Conservation (phyloP, 2,113 vertebrate genomes). For the Boulengeromyrus knoepffleri region DNA sequence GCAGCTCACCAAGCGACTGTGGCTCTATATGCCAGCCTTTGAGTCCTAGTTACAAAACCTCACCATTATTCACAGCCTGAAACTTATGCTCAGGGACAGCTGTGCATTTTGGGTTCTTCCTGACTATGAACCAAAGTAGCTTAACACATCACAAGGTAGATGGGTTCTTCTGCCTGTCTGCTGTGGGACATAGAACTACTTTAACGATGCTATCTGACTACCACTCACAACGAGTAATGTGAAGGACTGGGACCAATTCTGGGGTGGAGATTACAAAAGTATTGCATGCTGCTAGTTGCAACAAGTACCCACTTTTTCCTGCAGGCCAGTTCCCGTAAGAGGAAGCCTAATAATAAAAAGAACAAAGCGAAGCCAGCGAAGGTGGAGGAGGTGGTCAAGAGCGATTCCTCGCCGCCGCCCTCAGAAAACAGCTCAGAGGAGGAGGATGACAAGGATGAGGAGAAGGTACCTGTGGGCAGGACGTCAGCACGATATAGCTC, state of each 20-base stretch:
- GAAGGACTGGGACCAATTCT: neutral
- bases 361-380: constrained; percentile 78
- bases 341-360: constrained; percentile 82
- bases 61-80: neutral
- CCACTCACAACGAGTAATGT: neutral
- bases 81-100: neutral
- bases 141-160: neutral
- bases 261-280: neutral
- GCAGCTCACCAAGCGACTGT: neutral
- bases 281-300: neutral
- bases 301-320: constrained; percentile 10
- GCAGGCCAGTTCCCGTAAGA: constrained; percentile 82
- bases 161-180: neutral
- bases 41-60: neutral
- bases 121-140: neutral
- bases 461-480: constrained; percentile 48
- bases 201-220: neutral
- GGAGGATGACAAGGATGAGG: constrained; percentile 55
- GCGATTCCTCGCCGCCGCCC: constrained; percentile 75
- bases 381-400: constrained; percentile 80
- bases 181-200: neutral
- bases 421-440: constrained; percentile 89
- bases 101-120: neutral
- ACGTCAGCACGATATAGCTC: neutral
- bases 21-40: neutral